A percentile compares a stretch with the other conserved stretches of the same genome.
Evolutionary conservation across 2,888 invertebrate genomes (phyloP).

Genomic region (Mimachlamys varia): DNA sequence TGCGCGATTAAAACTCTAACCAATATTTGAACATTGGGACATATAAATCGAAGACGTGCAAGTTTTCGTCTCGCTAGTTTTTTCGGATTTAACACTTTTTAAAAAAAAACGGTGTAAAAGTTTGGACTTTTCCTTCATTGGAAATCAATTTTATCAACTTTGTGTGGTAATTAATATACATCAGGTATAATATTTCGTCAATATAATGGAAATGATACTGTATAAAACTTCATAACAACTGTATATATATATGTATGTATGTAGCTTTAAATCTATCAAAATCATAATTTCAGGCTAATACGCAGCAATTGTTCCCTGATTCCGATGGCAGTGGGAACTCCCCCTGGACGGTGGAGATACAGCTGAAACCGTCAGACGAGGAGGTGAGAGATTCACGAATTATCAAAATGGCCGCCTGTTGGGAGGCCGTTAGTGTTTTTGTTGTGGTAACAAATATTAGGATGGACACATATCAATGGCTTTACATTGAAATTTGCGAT

Average conservation of each 20-base stretch:
- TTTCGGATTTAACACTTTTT: too few species aligned
- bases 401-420: background rate
- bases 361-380: slow-evolving; percentile 60
- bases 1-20: background rate
- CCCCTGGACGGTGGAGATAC: slow-evolving; percentile 63
- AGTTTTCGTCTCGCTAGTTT: background rate
- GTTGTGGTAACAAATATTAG: background rate
- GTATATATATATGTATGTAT: too few species aligned
- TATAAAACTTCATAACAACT: too few species aligned
- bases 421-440: background rate
- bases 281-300: slow-evolving; percentile 55
- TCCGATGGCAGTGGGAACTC: background rate
- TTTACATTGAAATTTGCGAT: background rate
- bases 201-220: too few species aligned
- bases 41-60: background rate
- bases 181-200: too few species aligned
- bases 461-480: background rate
- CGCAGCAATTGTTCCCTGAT: slow-evolving; percentile 58
- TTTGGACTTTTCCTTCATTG: background rate
- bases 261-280: background rate
- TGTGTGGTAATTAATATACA: background rate
- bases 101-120: background rate
- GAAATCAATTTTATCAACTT: background rate
- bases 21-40: background rate
- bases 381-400: slow-evolving; percentile 53